Evolutionary conservation across 2,888 invertebrate genomes (phyloP), one percentile per base, ranked within the genome.

Genomic region (Xylocampa areola): DNA sequence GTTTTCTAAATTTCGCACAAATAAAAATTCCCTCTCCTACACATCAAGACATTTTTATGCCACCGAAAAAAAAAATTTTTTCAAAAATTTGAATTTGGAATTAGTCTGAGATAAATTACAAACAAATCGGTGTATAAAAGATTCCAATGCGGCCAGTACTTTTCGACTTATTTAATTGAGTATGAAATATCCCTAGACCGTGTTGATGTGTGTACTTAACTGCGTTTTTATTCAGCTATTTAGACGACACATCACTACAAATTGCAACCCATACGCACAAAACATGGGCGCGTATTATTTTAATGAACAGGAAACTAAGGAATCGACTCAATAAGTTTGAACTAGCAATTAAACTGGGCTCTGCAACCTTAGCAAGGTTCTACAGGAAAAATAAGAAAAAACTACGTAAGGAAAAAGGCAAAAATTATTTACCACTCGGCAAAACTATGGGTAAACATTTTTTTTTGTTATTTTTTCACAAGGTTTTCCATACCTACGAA

Each of bases 221-320:
- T 16, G 32, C 19, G 33, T 39, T 40, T 45, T 21, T 45, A 63
- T 75, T 17, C 60, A 92, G 92, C 1, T 92, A 85, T 71, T 79
- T 93, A 59, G 90, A 92, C 40, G 82, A 85, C 39, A 54, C 51
- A 10, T 84, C 90, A 0, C 76, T 93, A 4, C 79, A 82, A 0
- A 76, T 61, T 6, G 90, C 88, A n/a, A 76, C 73, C 13, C 73
- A 68, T 14, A 78, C 84, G 1, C 68, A 71, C 36, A 81, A 79
- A 61, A 71, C 67, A 58, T 93, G 93, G 93, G 68, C 76, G 11
- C 71, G 81, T 14, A 90, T 92, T 37, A 92, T 93, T 60, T 4
- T 74, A 8, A 58, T 86, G 0, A 81, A 88, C 58, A 86, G 68
- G 59, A 81, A 65, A 39, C 73, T 93, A 10, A 82, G 78, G 40